Percentiles rank a stretch among this genome's conserved stretches.
Conservation (phyloP, 1,140 invertebrate genomes). For the Penaeus japonicus region DNA sequence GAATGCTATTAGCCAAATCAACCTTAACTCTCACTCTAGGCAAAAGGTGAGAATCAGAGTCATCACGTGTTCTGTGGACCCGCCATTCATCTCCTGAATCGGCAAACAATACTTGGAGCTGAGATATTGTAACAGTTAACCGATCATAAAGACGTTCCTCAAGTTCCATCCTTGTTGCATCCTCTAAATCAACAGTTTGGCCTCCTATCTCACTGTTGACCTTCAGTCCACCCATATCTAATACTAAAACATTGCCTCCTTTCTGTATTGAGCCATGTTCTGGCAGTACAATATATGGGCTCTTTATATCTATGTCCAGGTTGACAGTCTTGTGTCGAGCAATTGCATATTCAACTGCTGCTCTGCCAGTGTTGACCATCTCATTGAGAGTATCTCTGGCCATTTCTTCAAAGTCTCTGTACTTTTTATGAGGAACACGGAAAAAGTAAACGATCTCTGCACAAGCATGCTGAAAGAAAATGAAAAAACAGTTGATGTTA, state of each 20-base stretch:
- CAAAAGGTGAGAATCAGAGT: conserved; percentile 79
- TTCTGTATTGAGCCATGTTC: conserved; percentile 79
- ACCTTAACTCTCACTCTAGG: conserved; percentile 76
- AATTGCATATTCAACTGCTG: conserved; percentile 68
- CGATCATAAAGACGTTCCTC: conserved; percentile 83
- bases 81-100: conserved; percentile 78
- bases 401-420: conserved; percentile 63
- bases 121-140: conserved; percentile 75
- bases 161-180: conserved; percentile 82
- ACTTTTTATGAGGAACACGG: conserved; percentile 66
- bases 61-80: conserved; percentile 73
- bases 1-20: conserved; percentile 79
- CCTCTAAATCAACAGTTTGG: conserved; percentile 71
- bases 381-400: conserved; percentile 63
- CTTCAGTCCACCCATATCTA: conserved; percentile 77
- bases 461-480: conserved; percentile 73
- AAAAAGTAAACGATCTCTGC: conserved; percentile 80
- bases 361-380: conserved; percentile 63
- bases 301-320: conserved; percentile 78
- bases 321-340: conserved; percentile 75
- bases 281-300: conserved; percentile 80
- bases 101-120: conserved; percentile 71
- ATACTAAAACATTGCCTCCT: conserved; percentile 75
- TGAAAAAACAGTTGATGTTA: conserved; percentile 17
- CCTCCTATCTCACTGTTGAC: conserved; percentile 75